These are phyloP conservation scores for Spondyliosoma cantharus DNA, from an alignment of 2,797 vertebrate species.

Conservation along the genomic window DNA sequence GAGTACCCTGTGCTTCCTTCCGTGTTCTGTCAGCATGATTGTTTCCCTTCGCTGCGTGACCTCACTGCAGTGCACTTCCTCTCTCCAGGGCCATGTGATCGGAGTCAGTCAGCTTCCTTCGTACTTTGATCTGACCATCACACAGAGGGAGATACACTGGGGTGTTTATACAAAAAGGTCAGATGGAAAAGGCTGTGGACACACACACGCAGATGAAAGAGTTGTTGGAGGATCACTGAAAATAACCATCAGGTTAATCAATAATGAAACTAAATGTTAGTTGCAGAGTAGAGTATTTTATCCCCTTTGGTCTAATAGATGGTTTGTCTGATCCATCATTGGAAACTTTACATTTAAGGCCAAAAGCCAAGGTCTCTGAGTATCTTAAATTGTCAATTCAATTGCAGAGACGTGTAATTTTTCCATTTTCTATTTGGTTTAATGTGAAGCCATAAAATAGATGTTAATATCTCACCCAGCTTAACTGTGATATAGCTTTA, in stretches of 20 bases:
- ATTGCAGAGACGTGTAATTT: background rate
- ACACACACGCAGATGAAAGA: constrained; percentile 5
- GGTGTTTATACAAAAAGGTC: constrained; percentile 50
- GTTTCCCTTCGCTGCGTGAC: constrained; percentile 73
- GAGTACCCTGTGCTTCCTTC: constrained; percentile 76
- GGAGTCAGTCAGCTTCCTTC: constrained; percentile 54
- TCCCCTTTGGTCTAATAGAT: background rate
- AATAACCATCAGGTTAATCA: background rate
- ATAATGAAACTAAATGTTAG: background rate
- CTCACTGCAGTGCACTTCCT: constrained; percentile 70
- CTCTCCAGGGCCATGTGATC: constrained; percentile 68
- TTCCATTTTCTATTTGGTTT: background rate
- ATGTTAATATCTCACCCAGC: background rate
- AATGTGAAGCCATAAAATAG: background rate
- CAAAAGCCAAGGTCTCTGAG: background rate
- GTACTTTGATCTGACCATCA: constrained; percentile 65
- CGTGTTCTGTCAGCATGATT: constrained; percentile 70
- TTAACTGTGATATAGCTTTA: background rate
- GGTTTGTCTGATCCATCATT: background rate
- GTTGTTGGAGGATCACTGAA: background rate
- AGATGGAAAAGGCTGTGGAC: constrained; percentile 28
- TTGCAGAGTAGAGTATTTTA: background rate
- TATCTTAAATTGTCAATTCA: background rate
- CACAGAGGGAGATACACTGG: constrained; percentile 26
- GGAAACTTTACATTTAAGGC: background rate